phyloP scores from a whole-genome alignment of 2,113 vertebrate genomes.

The Xiphophorus maculatus region DNA sequence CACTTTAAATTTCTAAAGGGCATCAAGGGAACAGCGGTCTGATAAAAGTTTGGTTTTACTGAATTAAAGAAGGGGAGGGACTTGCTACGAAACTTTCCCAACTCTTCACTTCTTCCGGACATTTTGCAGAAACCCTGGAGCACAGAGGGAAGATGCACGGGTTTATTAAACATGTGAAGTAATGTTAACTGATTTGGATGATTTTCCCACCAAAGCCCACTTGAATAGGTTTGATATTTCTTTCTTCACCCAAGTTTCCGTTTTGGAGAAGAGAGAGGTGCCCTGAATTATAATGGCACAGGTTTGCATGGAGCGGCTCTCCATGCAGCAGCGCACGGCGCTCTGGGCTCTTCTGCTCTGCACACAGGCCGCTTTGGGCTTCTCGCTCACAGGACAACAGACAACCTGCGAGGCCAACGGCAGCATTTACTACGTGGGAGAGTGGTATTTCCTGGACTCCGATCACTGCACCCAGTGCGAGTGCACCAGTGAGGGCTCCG shows the following conservation, averaged over 20 bases:
- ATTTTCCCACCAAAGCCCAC: background rate
- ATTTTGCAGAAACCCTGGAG: constrained; percentile 3
- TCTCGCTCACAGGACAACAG: constrained; percentile 76
- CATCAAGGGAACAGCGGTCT: background rate
- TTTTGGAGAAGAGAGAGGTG: background rate
- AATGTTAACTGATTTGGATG: background rate
- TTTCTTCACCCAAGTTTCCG: background rate
- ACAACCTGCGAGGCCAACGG: constrained; percentile 83
- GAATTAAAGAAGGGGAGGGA: constrained; percentile 31
- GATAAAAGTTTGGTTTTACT: background rate
- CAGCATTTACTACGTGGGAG: constrained; percentile 84
- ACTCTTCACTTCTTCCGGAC: constrained; percentile 45
- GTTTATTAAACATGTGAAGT: constrained; percentile 45
- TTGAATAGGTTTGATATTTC: background rate
- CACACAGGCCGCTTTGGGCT: constrained; percentile 44
- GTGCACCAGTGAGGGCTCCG: constrained; percentile 81
- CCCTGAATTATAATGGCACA: constrained; percentile 20
- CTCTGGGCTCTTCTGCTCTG: constrained; percentile 63
- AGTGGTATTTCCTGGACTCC: constrained; percentile 86
- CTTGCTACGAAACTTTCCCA: constrained; percentile 44
- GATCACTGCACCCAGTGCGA: constrained; percentile 87
- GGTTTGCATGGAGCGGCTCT: constrained; percentile 12
- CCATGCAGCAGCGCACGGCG: background rate
- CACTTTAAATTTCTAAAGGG: background rate
- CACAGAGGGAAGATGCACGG: background rate